Conservation (phyloP, 1,140 invertebrate genomes). For the Spodoptera litura region DNA sequence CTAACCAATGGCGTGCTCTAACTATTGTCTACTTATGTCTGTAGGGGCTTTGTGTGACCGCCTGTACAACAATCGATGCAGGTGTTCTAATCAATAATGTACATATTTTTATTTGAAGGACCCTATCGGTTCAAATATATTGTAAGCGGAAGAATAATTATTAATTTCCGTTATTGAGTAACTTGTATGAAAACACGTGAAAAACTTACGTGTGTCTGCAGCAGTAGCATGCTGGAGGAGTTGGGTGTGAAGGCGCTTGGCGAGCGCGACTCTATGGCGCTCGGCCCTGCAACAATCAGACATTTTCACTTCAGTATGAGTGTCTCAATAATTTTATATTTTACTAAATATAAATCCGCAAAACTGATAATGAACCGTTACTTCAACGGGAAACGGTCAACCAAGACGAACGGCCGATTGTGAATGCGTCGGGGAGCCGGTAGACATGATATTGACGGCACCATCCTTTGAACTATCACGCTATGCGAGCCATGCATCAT, state of each 20-base stretch:
- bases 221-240: constrained; percentile 86
- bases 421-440: constrained; percentile 67
- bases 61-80: constrained; percentile 48
- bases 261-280: constrained; percentile 83
- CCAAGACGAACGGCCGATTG: constrained; percentile 47
- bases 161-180: background rate
- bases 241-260: constrained; percentile 80
- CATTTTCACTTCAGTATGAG: constrained; percentile 46
- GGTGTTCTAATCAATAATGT: constrained; percentile 55
- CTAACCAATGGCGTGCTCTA: constrained; percentile 74
- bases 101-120: too few relatives aligned
- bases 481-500: constrained; percentile 82
- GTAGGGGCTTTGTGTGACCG: constrained; percentile 35
- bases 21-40: constrained; percentile 46
- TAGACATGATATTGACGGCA: constrained; percentile 69
- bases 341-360: background rate
- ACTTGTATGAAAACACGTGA: background rate
- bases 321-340: background rate
- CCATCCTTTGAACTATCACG: constrained; percentile 84
- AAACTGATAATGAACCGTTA: constrained; percentile 1
- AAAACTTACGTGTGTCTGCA: constrained; percentile 85
- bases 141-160: background rate
- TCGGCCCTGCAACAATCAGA: constrained; percentile 83
- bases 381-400: constrained; percentile 4
- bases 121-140: too few relatives aligned